Conservation (phyloP, 2,888 invertebrate genomes). For the Druceiella hillmani region DNA sequence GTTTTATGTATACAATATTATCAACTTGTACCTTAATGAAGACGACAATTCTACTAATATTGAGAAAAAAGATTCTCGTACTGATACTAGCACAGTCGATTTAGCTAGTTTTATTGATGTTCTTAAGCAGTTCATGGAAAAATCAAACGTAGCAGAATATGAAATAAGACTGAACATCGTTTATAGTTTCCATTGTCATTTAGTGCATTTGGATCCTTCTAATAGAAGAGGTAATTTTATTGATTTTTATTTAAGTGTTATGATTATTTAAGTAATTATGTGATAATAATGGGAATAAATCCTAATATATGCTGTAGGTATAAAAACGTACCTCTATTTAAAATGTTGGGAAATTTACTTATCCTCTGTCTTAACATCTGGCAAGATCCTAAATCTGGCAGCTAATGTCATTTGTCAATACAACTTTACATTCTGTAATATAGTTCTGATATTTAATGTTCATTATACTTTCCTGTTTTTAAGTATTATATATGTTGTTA, state of each 20-base stretch:
- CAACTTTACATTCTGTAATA: too few relatives aligned
- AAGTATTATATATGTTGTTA: too few relatives aligned
- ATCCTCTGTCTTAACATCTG: too few relatives aligned
- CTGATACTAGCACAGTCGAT: conserved; percentile 37
- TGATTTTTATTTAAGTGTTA: background rate
- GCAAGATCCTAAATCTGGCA: too few relatives aligned
- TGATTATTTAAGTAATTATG: conserved; percentile 11
- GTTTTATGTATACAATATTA: conserved; percentile 77
- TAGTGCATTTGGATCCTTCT: conserved; percentile 52
- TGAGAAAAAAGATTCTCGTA: conserved; percentile 25
- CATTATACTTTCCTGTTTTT: too few relatives aligned
- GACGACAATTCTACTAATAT: conserved; percentile 29
- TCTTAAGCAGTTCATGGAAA: conserved; percentile 77
- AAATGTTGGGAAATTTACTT: too few relatives aligned
- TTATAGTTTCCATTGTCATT: conserved; percentile 75
- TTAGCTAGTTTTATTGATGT: too few relatives aligned
- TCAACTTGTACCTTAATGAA: conserved; percentile 54
- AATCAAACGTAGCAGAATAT: conserved; percentile 80
- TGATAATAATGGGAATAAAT: conserved; percentile 9
- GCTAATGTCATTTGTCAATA: too few relatives aligned
- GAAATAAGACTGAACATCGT: conserved; percentile 71
- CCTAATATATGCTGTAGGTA: too few relatives aligned
- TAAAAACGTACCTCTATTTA: too few relatives aligned
- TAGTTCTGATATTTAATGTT: too few relatives aligned
- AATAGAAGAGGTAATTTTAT: conserved; percentile 41